These are phyloP conservation scores for Drosophila tristis DNA, from an alignment of 1,140 invertebrate species.

Conservation along the genomic window DNA sequence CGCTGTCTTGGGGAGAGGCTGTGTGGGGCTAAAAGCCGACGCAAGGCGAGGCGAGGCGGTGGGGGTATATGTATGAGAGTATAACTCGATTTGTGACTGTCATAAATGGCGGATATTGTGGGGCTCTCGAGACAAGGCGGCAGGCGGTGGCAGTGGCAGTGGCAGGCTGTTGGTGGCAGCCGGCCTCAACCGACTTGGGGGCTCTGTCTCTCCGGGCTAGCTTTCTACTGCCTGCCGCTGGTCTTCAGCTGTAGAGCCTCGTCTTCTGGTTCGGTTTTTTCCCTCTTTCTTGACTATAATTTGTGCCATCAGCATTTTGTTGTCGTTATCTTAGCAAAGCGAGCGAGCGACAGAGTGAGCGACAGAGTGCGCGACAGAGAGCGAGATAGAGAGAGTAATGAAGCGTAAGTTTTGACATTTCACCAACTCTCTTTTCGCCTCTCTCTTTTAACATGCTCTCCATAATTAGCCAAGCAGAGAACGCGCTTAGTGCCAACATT, in stretches of 20 bases:
- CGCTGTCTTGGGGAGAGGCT: constrained; percentile 43
- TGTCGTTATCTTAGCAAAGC: constrained; percentile 74
- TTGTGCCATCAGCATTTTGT: constrained; percentile 79
- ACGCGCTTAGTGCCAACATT: constrained; percentile 37
- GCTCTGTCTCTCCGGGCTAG: constrained; percentile 61
- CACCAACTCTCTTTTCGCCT: constrained; percentile 37
- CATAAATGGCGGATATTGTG: constrained; percentile 83
- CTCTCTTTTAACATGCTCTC: constrained; percentile 57
- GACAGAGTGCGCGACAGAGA: neutral
- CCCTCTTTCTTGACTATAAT: constrained; percentile 69
- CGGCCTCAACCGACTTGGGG: constrained; percentile 29
- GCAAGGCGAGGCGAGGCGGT: constrained; percentile 16
- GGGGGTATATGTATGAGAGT: constrained; percentile 59
- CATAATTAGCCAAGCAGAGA: constrained; percentile 54
- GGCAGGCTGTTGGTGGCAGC: constrained; percentile 2
- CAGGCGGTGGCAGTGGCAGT: constrained; percentile 9
- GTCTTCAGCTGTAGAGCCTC: constrained; percentile 54
- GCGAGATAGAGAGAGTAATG: constrained; percentile 47
- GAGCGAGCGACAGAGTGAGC: constrained; percentile 23
- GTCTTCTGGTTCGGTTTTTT: constrained; percentile 33
- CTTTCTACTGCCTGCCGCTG: constrained; percentile 70
- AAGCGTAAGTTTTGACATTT: constrained; percentile 75
- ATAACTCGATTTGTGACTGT: constrained; percentile 83
- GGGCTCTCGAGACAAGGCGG: constrained; percentile 62
- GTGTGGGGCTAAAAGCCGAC: constrained; percentile 19